A percentile compares a stretch with the other conserved stretches of the same genome.
These are phyloP conservation scores for Mola mola DNA, from an alignment of 2,113 vertebrate genomes.

Conservation along the genomic window DNA sequence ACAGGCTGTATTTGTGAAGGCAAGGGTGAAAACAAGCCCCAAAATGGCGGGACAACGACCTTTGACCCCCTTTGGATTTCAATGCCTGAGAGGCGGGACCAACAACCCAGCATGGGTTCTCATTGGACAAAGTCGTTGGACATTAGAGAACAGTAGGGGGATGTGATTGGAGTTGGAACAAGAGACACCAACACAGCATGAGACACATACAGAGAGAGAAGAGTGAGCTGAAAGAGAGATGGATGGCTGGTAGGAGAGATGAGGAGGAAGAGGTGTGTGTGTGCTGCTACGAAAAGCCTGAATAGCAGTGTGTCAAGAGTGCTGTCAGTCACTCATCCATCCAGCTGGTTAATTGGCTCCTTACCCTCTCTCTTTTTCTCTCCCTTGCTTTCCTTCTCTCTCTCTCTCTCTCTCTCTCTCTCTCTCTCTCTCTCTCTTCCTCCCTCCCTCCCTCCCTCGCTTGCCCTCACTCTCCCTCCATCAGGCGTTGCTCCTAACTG, in stretches of 20 bases:
- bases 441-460: slow-evolving; percentile 75
- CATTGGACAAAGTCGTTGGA: slow-evolving; percentile 62
- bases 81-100: slow-evolving; percentile 12
- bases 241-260: slow-evolving; percentile 17
- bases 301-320: slow-evolving; percentile 92
- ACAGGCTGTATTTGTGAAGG: background rate
- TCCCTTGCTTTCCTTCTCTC: slow-evolving; percentile 21
- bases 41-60: slow-evolving; percentile 22
- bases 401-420: slow-evolving; percentile 28
- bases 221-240: slow-evolving; percentile 23
- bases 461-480: slow-evolving; percentile 89
- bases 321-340: slow-evolving; percentile 99
- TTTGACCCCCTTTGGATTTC: slow-evolving; percentile 45
- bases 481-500: slow-evolving; percentile 99
- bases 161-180: slow-evolving; percentile 54
- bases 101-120: slow-evolving; percentile 21
- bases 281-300: slow-evolving; percentile 78
- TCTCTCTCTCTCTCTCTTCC: slow-evolving; percentile 71
- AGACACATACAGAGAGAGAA: slow-evolving; percentile 31
- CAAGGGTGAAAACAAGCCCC: slow-evolving; percentile 4
- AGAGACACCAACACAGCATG: too few species aligned
- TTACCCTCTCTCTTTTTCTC: slow-evolving; percentile 86
- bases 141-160: slow-evolving; percentile 34
- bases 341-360: slow-evolving; percentile 99
- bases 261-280: slow-evolving; percentile 24